Base-by-base conservation (phyloP, 2,797 vertebrate species). In the Zenarchopterus dispar region DNA sequence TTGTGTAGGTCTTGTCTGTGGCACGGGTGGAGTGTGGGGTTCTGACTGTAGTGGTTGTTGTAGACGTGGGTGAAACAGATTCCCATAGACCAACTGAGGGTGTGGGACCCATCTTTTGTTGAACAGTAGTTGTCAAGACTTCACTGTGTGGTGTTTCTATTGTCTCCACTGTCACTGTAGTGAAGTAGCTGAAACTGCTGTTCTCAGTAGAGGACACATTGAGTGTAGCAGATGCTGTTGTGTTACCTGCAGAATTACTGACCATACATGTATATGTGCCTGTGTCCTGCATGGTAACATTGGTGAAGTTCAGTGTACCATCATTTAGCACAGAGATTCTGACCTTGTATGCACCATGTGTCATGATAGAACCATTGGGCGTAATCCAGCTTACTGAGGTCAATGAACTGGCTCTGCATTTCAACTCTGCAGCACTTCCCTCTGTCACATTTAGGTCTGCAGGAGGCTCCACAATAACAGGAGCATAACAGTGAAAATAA, bases 331-430 rank as follows among this genome's bases (percentile, higher is more conserved):
- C 98, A 4, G 97, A 97, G 84, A 99, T 98, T 86, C 98, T 92
- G 82, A 99, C 93, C 91, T 97, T 96, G 90, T 99, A 99, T 0
- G 97, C 97, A 57, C 98, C 98, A 0, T 99, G 98, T 0, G 98
- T 99, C 96, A 99, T 98, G 58, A 99, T 94, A n/a, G 98, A 97
- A 73, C 98, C 98, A 3, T 99, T 99, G 17, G 98, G 98, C 73
- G 97, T 99, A 92, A 98, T 99, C 98, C 98, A 99, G 81, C 97
- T 99, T 9, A 99, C 96, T 0, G 97, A 99, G 66, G 97, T 99
- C 90, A 99, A 85, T 18, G 97, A 97, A 41, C 95, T 98, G 26
- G 97, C 97, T 71, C 96, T 92, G 76, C 98, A 99, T 89, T 96
- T 99, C 80, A 99, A 90, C 90, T 99, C 98, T 2, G 97, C 98